phyloP scores from a whole-genome alignment of 2,888 invertebrate genomes.

The Diplazon laetatorius region DNA sequence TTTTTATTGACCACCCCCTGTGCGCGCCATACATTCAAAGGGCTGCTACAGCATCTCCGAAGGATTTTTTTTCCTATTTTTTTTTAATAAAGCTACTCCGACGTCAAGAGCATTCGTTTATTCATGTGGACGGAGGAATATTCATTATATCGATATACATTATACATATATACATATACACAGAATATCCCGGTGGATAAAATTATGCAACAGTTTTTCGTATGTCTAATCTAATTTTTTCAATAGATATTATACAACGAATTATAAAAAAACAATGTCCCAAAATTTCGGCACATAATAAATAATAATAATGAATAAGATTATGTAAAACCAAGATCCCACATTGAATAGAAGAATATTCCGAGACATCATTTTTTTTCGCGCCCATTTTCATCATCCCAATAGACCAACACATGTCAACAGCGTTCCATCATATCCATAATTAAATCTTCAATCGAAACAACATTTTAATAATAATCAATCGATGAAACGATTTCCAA shows the following conservation, averaged over 20 bases:
- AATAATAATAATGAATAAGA: too few relatives aligned
- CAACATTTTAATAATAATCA: too few relatives aligned
- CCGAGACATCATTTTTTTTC: too few relatives aligned
- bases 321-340: too few relatives aligned
- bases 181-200: too few relatives aligned
- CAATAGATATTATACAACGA: neutral
- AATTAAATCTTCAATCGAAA: too few relatives aligned
- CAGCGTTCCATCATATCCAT: too few relatives aligned
- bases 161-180: neutral
- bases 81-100: conserved; percentile 33
- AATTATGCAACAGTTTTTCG: too few relatives aligned
- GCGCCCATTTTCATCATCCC: too few relatives aligned
- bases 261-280: neutral
- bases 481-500: too few relatives aligned
- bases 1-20: conserved; percentile 37
- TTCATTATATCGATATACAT: neutral
- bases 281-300: neutral
- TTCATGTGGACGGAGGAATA: conserved; percentile 19
- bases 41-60: conserved; percentile 20
- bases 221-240: neutral
- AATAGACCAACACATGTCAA: too few relatives aligned
- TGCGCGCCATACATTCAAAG: conserved; percentile 4
- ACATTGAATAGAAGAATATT: too few relatives aligned
- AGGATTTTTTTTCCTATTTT: conserved; percentile 8
- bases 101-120: conserved; percentile 27